These are phyloP conservation scores for Limnothrissa miodon DNA, from an alignment of 2,113 vertebrate species.

Conservation along the genomic window DNA sequence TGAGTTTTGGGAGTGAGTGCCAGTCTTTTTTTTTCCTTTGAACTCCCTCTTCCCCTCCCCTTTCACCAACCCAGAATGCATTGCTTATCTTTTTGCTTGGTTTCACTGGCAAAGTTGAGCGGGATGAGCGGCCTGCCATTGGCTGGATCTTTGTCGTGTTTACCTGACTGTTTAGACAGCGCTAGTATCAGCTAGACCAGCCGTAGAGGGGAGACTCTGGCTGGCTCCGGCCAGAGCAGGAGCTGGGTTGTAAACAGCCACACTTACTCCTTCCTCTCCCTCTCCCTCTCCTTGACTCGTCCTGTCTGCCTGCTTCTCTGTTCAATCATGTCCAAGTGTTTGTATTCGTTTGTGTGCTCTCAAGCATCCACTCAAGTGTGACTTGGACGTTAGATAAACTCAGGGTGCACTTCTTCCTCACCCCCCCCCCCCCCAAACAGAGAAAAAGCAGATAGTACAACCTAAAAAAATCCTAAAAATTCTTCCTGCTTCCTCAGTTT, in stretches of 20 bases:
- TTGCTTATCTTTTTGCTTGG: background rate
- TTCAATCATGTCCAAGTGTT: constrained; percentile 8
- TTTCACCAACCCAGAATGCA: background rate
- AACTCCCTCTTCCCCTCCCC: too few species aligned
- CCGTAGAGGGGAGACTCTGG: background rate
- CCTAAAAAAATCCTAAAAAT: too few species aligned
- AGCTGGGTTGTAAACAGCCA: background rate
- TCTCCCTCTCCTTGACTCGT: background rate
- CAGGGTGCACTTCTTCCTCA: background rate
- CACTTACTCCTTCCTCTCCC: background rate
- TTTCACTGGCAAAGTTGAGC: background rate
- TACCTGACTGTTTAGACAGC: background rate
- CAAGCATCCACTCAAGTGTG: constrained; percentile 15
- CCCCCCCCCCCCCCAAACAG: background rate
- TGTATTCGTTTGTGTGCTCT: constrained; percentile 9
- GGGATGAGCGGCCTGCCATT: background rate
- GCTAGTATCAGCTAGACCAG: background rate
- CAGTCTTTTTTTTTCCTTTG: background rate
- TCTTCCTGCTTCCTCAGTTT: too few species aligned
- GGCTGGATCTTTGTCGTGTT: background rate
- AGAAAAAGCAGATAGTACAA: background rate
- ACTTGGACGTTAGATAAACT: background rate
- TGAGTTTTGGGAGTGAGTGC: constrained; percentile 97
- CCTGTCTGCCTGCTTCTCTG: background rate
- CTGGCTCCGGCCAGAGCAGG: constrained; percentile 3